Conservation (phyloP, 2,888 invertebrate genomes). For the Brenthis hecate region DNA sequence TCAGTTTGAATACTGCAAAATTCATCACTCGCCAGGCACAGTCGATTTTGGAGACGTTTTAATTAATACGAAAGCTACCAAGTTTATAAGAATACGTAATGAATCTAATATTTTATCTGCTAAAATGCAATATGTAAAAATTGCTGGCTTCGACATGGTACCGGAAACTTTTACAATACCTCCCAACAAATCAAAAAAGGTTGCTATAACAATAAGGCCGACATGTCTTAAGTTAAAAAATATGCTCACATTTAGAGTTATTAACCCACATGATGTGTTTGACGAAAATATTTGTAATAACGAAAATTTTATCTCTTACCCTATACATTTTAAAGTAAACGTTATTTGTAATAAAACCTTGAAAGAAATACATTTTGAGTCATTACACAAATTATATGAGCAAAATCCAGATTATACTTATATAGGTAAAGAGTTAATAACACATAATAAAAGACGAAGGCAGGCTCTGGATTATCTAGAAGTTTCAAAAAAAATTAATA, state of each 20-base stretch:
- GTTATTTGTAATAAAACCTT: slow-evolving; percentile 51
- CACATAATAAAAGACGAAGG: slow-evolving; percentile 47
- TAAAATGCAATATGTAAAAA: slow-evolving; percentile 63
- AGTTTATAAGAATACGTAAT: slow-evolving; percentile 70
- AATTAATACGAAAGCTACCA: slow-evolving; percentile 59
- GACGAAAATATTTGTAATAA: slow-evolving; percentile 37
- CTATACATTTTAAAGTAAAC: slow-evolving; percentile 52
- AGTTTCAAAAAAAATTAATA: slow-evolving; percentile 48
- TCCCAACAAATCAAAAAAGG: slow-evolving; percentile 58
- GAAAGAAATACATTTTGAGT: slow-evolving; percentile 52
- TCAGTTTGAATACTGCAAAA: slow-evolving; percentile 72
- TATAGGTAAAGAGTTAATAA: slow-evolving; percentile 50
- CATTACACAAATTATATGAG: slow-evolving; percentile 64
- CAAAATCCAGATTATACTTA: slow-evolving; percentile 58
- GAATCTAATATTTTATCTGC: slow-evolving; percentile 64
- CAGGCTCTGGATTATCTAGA: slow-evolving; percentile 52
- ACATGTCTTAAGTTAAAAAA: slow-evolving; percentile 55
- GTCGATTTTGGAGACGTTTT: slow-evolving; percentile 71
- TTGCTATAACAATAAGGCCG: slow-evolving; percentile 60
- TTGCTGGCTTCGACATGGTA: slow-evolving; percentile 62
- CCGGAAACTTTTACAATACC: slow-evolving; percentile 64
- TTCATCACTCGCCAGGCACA: slow-evolving; percentile 72
- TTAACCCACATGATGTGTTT: slow-evolving; percentile 54
- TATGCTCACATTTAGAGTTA: slow-evolving; percentile 56
- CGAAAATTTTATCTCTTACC: slow-evolving; percentile 56